Percentiles rank a stretch among this genome's conserved stretches.
phyloP scores from a whole-genome alignment of 2,797 vertebrate species.

The Meriones psammophilus region DNA sequence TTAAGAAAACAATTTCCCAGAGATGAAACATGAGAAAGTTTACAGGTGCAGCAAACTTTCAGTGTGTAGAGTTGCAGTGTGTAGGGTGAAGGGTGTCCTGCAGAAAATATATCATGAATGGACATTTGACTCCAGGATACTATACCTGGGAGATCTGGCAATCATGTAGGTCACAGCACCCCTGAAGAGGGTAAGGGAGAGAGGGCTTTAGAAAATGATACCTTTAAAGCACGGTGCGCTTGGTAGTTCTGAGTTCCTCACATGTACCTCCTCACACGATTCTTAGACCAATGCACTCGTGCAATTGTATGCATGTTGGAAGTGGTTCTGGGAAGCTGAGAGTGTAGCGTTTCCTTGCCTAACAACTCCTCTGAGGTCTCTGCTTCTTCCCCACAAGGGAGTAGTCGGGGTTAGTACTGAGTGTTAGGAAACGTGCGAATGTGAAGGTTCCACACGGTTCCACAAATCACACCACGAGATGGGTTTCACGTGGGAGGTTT shows the following conservation, averaged over 20 bases:
- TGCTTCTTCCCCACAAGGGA: background rate
- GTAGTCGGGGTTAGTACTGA: too few species aligned
- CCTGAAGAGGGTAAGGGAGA: background rate
- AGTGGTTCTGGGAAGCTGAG: background rate
- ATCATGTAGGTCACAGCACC: background rate
- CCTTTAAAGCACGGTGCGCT: rapidly evolving
- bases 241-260: background rate
- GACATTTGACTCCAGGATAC: background rate
- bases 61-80: too few species aligned
- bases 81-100: too few species aligned
- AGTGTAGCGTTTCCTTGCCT: too few species aligned
- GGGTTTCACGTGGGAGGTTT: too few species aligned
- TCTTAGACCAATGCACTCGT: background rate
- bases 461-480: too few species aligned
- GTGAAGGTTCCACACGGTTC: too few species aligned
- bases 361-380: background rate
- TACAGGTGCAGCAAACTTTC: too few species aligned
- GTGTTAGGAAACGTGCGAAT: too few species aligned
- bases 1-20: background rate
- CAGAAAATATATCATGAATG: background rate
- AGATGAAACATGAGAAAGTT: background rate
- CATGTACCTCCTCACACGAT: rapidly evolving
- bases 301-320: background rate
- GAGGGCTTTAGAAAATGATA: too few species aligned
- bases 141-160: background rate